A percentile compares a stretch with the other conserved stretches of the same genome.
Conservation (phyloP, 1,140 invertebrate species). For the Drosophila elegans region DNA sequence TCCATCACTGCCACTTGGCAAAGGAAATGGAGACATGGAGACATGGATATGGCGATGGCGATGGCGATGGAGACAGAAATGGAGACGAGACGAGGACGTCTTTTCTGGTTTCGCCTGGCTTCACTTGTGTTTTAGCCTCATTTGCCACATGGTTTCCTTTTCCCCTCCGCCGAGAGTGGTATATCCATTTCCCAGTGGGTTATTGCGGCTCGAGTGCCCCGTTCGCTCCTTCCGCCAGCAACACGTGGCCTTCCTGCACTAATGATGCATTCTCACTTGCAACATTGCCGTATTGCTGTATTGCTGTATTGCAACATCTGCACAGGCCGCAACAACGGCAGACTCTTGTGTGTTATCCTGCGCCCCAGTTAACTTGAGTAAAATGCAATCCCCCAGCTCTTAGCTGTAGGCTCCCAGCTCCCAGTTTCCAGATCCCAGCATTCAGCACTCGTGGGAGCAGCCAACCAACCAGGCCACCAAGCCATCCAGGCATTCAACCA, state of each 20-base stretch:
- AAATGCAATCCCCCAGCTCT: constrained; percentile 18
- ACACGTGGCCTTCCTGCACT: constrained; percentile 56
- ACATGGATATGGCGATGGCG: background rate
- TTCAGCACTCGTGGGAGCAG: constrained; percentile 48
- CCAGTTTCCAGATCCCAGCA: background rate
- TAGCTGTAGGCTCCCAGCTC: no score
- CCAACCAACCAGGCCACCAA: constrained; percentile 25
- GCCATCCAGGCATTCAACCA: constrained; percentile 25
- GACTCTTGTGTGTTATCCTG: constrained; percentile 44
- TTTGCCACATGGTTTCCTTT: constrained; percentile 73
- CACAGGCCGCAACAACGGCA: constrained; percentile 10
- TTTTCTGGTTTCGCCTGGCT: constrained; percentile 31
- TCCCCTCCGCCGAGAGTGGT: constrained; percentile 36
- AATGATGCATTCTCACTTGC: constrained; percentile 75
- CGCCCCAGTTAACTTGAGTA: constrained; percentile 64
- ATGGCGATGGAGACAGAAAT: constrained; percentile 5
- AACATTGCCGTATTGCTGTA: constrained; percentile 16
- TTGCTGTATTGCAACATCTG: constrained; percentile 19
- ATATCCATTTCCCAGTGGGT: constrained; percentile 36
- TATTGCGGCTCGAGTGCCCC: constrained; percentile 7
- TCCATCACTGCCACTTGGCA: constrained; percentile 62
- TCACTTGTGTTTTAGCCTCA: constrained; percentile 71
- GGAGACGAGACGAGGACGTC: constrained; percentile 2
- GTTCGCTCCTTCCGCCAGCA: background rate
- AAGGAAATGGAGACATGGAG: constrained; percentile 6